Conservation (phyloP, 2,888 invertebrate genomes). For the Cetonia aurata region DNA sequence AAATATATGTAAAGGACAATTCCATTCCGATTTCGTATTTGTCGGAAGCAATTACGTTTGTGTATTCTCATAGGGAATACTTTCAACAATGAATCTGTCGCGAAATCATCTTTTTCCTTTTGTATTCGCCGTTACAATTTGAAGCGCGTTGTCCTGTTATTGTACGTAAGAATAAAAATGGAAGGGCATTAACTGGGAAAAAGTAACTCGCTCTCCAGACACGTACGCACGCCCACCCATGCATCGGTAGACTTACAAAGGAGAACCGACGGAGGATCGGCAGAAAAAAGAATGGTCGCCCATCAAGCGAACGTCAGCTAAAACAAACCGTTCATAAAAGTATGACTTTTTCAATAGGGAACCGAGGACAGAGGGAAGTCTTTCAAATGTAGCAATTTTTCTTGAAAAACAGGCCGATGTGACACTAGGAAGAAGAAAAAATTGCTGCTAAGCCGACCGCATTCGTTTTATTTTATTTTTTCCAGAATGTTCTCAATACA, state of each 20-base stretch:
- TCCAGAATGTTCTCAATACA: too few relatives aligned
- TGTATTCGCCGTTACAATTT: constrained; percentile 24
- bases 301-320: constrained; percentile 35
- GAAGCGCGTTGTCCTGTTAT: constrained; percentile 15
- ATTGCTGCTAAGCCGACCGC: background rate
- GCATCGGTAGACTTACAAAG: constrained; percentile 15
- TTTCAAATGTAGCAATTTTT: constrained; percentile 28
- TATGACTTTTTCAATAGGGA: constrained; percentile 36
- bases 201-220: constrained; percentile 10
- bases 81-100: constrained; percentile 15
- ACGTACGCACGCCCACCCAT: background rate
- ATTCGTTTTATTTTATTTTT: too few relatives aligned
- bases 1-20: too few relatives aligned
- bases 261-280: constrained; percentile 13
- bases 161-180: constrained; percentile 12
- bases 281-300: constrained; percentile 28
- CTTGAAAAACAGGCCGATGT: constrained; percentile 3
- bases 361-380: constrained; percentile 17
- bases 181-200: constrained; percentile 18
- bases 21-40: background rate
- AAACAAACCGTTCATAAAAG: constrained; percentile 34
- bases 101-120: constrained; percentile 12
- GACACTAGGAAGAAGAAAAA: background rate
- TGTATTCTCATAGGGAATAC: background rate
- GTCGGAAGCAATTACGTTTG: background rate